A percentile compares a stretch with the other conserved stretches of the same genome.
Evolutionary conservation across 2,888 invertebrate genomes (phyloP).

Genomic region (Leucozona laternaria): DNA sequence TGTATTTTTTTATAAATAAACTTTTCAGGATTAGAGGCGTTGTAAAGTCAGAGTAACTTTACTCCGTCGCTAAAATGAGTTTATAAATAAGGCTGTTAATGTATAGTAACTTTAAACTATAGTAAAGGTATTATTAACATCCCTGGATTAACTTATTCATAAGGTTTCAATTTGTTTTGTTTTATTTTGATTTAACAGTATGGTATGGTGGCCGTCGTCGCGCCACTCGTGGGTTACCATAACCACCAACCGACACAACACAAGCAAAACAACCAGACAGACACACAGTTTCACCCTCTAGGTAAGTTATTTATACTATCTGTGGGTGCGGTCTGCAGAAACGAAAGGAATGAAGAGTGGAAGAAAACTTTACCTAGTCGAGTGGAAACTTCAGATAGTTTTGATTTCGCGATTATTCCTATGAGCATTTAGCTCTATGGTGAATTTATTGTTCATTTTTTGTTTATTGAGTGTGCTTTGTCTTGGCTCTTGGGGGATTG

Average conservation of each 20-base stretch:
- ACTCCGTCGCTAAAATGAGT: no score
- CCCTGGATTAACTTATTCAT: neutral
- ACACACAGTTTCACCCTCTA: neutral
- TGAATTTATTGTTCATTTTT: constrained; percentile 11
- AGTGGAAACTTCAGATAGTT: constrained; percentile 52
- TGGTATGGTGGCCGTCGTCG: no score
- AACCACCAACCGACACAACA: constrained; percentile 1
- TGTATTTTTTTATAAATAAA: no score
- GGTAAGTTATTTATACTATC: neutral
- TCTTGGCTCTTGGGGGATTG: constrained; percentile 3
- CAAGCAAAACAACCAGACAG: neutral
- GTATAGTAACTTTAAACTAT: no score
- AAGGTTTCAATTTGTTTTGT: neutral
- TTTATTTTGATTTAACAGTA: constrained; percentile 13
- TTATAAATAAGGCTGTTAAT: no score
- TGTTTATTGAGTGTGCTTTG: constrained; percentile 16
- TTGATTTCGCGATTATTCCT: constrained; percentile 27
- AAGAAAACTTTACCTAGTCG: constrained; percentile 27
- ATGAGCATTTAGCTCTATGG: neutral
- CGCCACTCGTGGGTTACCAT: neutral
- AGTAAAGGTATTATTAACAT: neutral
- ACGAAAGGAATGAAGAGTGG: constrained; percentile 12
- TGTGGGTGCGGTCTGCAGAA: constrained; percentile 8
- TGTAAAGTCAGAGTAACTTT: no score
- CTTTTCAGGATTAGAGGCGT: no score